A percentile compares a stretch with the other conserved stretches of the same genome.
These are phyloP conservation scores for Eptatretus atami DNA, from an alignment of 2,797 vertebrate genomes.

Conservation along the genomic window DNA sequence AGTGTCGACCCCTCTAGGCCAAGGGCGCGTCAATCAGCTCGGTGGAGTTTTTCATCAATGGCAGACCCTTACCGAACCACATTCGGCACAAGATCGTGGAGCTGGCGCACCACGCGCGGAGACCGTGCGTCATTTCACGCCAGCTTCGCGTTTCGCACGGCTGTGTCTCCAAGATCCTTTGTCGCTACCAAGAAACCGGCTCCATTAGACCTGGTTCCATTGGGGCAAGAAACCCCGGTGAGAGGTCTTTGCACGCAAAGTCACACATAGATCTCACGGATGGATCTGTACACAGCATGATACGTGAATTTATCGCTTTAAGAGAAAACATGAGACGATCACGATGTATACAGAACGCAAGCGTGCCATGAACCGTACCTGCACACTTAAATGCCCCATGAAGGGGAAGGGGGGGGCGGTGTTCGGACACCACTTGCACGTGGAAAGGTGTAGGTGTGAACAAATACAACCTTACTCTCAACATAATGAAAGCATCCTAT, in stretches of 20 bases:
- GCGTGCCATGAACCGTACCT: too few relatives aligned
- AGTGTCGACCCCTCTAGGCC: slow-evolving; percentile 89
- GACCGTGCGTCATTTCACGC: slow-evolving; percentile 83
- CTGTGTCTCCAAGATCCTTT: slow-evolving; percentile 95
- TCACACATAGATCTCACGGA: too few relatives aligned
- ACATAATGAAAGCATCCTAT: too few relatives aligned
- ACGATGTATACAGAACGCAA: too few relatives aligned
- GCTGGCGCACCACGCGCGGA: slow-evolving; percentile 87
- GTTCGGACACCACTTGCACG: too few relatives aligned
- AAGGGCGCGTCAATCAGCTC: slow-evolving; percentile 85
- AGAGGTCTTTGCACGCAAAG: slow-evolving; percentile 16
- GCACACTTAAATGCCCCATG: too few relatives aligned
- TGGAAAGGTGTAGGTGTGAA: too few relatives aligned
- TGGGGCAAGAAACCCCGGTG: slow-evolving; percentile 88
- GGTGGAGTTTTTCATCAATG: slow-evolving; percentile 95
- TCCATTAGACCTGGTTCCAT: slow-evolving; percentile 88
- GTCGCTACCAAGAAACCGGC: slow-evolving; percentile 82
- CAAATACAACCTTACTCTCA: too few relatives aligned
- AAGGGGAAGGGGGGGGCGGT: too few relatives aligned
- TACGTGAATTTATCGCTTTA: too few relatives aligned
- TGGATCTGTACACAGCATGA: too few relatives aligned
- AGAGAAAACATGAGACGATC: too few relatives aligned
- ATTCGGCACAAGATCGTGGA: slow-evolving; percentile 97
- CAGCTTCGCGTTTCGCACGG: slow-evolving; percentile 79
- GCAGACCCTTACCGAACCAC: slow-evolving; percentile 71